Evolutionary conservation across 2,797 vertebrate species (phyloP), one percentile per base, ranked within the genome.

Genomic region (Meda fulgida): DNA sequence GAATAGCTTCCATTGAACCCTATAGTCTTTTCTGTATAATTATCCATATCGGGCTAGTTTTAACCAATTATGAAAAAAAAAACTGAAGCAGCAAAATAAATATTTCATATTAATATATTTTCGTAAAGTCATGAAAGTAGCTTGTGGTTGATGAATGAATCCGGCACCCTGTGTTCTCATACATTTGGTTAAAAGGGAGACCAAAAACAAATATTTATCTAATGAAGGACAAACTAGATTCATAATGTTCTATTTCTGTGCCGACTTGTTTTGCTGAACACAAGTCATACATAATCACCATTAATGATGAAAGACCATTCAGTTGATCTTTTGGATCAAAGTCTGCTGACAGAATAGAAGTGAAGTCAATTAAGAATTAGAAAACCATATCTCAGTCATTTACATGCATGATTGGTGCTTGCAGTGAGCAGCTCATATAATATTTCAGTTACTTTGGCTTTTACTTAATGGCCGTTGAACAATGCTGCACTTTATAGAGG

Each of bases 61-160:
- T 78, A 67, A 34, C 58, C 21, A 80, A 80, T 34, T 51, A 67
- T 4, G 11, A 23, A 55, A 55, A 53, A 51, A 55, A 3, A 67
- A 80, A 36, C 6, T 18, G 10, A 71, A 71, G 34, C 1, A 7
- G 23, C 23, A 29, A 14, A 55, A 53, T 70, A 26, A 26, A 70
- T 29, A 65, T 67, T 65, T 65, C 1, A 66, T 16, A 29, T 40
- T 26, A 46, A 21, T 63, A 21, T 66, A 31, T 66, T 23, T 80
- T 58, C 11, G 1, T 31, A 72, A 55, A 55, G 23, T 36, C 21
- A n/a, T 19, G 23, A 83, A 66, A 53, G 16, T 43, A 8, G 71
- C 58, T 65, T 36, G 71, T 38, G 21, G 29, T 72, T 81, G 53
- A 70, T 81, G n/a, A 82, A 72, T 71, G 9, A 36, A 70, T 70